Percentiles rank a stretch among this genome's conserved stretches.
Conservation (phyloP, 2,888 invertebrate genomes). For the Andrena minutula region DNA sequence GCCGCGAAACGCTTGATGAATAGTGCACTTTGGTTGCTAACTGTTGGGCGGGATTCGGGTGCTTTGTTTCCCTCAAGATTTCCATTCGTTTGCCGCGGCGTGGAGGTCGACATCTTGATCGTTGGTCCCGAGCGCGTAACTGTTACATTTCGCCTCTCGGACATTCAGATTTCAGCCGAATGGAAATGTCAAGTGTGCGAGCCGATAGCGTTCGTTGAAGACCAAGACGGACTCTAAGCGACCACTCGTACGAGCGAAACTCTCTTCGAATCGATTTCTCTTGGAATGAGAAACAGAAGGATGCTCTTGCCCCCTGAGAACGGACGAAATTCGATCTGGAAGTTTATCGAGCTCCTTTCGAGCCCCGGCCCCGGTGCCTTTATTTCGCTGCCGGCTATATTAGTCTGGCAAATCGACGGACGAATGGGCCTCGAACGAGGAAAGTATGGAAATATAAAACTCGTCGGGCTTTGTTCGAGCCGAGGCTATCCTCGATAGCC, state of each 20-base stretch:
- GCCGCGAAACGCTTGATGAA: constrained; percentile 32
- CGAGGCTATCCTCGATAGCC: constrained; percentile 12
- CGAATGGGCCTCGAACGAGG: neutral
- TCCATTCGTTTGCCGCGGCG: neutral
- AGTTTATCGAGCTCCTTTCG: constrained; percentile 64
- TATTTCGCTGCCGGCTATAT: constrained; percentile 26
- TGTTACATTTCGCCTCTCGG: no score
- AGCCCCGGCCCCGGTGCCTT: constrained; percentile 7
- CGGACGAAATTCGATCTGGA: constrained; percentile 60
- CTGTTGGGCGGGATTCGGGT: neutral
- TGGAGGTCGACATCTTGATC: neutral
- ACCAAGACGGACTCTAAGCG: no score
- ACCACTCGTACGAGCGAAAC: constrained; percentile 3
- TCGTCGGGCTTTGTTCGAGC: constrained; percentile 36
- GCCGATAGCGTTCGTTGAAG: no score
- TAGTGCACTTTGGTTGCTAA: neutral
- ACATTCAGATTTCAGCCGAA: no score
- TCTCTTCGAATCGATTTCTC: neutral
- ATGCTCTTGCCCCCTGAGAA: neutral
- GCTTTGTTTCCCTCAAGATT: neutral
- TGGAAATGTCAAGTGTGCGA: no score
- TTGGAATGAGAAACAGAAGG: neutral
- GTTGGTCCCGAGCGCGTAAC: no score
- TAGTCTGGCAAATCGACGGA: constrained; percentile 43
- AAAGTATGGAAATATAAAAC: constrained; percentile 45